Evolutionary conservation across 2,888 invertebrate species (phyloP).

Genomic region (Acanthosoma haemorrhoidale): DNA sequence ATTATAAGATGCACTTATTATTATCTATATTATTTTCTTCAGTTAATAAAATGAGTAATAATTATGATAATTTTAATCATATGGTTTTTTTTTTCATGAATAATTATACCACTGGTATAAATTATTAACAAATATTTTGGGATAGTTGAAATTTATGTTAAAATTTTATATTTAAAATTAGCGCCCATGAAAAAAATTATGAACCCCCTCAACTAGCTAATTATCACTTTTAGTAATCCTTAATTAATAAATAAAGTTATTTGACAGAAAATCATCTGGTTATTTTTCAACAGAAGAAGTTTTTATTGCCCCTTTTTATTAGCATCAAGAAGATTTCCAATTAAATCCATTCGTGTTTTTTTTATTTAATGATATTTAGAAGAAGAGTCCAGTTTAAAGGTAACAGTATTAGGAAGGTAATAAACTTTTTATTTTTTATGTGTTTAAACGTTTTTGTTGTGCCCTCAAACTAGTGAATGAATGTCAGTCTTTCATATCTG

Average conservation of each 20-base stretch:
- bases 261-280: slow-evolving; percentile 10
- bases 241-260: not conserved
- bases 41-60: too few relatives aligned
- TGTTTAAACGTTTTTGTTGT: not conserved
- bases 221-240: not conserved
- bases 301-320: slow-evolving; percentile 17
- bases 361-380: slow-evolving; percentile 15
- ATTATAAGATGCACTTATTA: too few relatives aligned
- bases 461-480: not conserved
- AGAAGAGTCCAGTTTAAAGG: slow-evolving; percentile 20
- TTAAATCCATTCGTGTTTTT: slow-evolving; percentile 12
- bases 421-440: slow-evolving; percentile 4
- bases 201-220: too few relatives aligned
- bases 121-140: too few relatives aligned
- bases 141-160: too few relatives aligned
- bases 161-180: too few relatives aligned
- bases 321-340: not conserved
- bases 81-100: too few relatives aligned
- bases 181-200: too few relatives aligned
- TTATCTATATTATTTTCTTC: too few relatives aligned
- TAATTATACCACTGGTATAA: too few relatives aligned
- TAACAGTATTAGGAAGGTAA: not conserved
- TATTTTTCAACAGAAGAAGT: slow-evolving; percentile 15
- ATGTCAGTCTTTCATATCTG: too few relatives aligned
- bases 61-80: too few relatives aligned